Evolutionary conservation across 2,113 vertebrate species (phyloP), one percentile per base, ranked within the genome.

Genomic region (Pachyramphus minor): DNA sequence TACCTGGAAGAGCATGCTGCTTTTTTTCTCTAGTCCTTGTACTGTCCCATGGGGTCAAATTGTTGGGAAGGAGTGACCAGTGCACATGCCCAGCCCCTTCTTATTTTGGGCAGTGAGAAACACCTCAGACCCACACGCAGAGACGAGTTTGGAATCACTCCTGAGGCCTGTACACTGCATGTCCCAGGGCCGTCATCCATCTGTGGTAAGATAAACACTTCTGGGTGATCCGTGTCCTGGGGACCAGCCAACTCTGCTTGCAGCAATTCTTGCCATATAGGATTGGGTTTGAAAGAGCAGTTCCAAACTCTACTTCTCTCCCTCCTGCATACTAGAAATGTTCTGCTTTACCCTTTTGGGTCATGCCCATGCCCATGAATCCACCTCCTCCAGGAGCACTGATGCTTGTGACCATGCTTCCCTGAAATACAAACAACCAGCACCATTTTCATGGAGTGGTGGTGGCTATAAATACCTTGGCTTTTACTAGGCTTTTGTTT

Each of bases 321-420:
- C 6, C 16, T 76, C 11, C 24, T 58, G 27, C 4, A 11, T 56
- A 27, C 22, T 58, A 64, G 53, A 83, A 72, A 64, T 35, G 28
- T 4, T 67, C 14, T 78, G 3, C 8, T 62, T 62, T 73, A 91
- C 17, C 10, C 7, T 62, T 66, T 47, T 30, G 77, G 39, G 37
- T 0, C 3, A 12, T 84, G 37, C 25, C 31, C 30, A 25, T 3
- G 2, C 17, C 21, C 5, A 1, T 2, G 3, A 74, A 62, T 30
- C 42, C 15, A 24, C 8, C 3, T 62, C 21, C 18, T 55, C 30
- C 47, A 66, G 49, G 5, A 49, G 12, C 27, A 6, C 16, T 11
- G 21, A 42, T 59, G 31, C 49, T 53, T 84, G 50, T 42, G 55
- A 45, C 30, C 19, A 2, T 6, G 27, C 13, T 64, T 83, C 35